A percentile compares a stretch with the other conserved stretches of the same genome.
Conservation (phyloP, 2,113 vertebrate species). For the Chrysemys picta region DNA sequence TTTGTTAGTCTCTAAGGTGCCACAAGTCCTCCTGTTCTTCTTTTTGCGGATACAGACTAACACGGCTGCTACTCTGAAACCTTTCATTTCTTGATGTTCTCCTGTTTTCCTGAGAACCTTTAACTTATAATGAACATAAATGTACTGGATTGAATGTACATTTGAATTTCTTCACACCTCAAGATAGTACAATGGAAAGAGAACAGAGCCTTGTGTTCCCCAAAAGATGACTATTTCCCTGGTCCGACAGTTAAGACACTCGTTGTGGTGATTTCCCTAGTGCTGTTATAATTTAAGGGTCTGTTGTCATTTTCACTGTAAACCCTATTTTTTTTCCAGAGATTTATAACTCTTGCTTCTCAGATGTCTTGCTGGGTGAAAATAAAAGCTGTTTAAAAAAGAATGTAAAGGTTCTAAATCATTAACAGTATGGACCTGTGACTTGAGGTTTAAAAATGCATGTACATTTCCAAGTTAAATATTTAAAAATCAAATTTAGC, state of each 20-base stretch:
- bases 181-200: not conserved
- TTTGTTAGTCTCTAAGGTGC: too few species aligned
- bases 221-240: not conserved
- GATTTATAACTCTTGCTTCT: not conserved
- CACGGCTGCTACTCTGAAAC: too few species aligned
- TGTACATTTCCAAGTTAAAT: not conserved
- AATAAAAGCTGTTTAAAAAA: not conserved
- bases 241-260: not conserved
- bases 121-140: constrained; percentile 28
- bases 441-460: not conserved
- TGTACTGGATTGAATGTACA: not conserved
- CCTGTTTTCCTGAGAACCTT: not conserved
- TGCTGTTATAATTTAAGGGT: not conserved
- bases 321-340: not conserved
- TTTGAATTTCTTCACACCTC: constrained; percentile 1
- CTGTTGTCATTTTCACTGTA: not conserved
- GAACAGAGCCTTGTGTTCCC: not conserved
- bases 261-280: not conserved
- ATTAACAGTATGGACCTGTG: not conserved
- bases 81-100: constrained; percentile 8
- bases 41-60: too few species aligned
- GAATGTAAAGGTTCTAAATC: not conserved
- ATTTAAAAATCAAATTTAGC: not conserved
- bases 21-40: too few species aligned
- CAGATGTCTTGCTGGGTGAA: not conserved